These are phyloP conservation scores for Hyaena hyaena DNA, from an alignment of 2,113 vertebrate species.

Conservation along the genomic window DNA sequence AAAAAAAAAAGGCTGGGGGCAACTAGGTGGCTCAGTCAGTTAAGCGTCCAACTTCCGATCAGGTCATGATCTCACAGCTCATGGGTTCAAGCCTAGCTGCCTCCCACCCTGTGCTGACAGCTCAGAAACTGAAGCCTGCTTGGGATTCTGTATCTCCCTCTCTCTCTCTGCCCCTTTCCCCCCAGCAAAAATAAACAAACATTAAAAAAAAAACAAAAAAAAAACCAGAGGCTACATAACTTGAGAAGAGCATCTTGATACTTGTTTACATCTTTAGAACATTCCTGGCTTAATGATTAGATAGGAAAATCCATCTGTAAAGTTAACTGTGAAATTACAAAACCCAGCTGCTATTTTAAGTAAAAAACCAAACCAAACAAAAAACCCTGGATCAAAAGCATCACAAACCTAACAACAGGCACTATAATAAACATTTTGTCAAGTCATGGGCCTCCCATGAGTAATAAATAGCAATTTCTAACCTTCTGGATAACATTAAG, in stretches of 20 bases:
- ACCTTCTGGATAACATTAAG: neutral
- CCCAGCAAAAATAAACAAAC: no score
- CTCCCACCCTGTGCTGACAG: no score
- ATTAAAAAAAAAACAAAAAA: no score
- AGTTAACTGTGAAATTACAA: constrained; percentile 47
- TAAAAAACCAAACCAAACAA: neutral
- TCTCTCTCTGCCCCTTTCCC: no score
- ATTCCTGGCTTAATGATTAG: neutral
- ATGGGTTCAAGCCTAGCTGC: no score
- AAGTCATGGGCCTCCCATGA: neutral
- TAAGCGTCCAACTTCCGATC: no score
- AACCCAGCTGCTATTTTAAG: constrained; percentile 4
- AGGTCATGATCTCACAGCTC: no score
- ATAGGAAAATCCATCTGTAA: constrained; percentile 29
- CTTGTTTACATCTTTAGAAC: constrained; percentile 8
- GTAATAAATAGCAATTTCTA: neutral
- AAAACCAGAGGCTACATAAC: neutral
- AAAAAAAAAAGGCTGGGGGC: neutral
- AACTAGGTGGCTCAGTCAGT: neutral
- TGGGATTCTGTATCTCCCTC: no score
- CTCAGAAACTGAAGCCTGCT: no score
- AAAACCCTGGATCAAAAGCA: neutral
- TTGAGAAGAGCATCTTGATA: neutral
- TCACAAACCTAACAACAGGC: neutral
- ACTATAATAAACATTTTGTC: neutral